Evolutionary conservation across 2,113 vertebrate genomes (phyloP).

Genomic region (Tupaia chinensis): DNA sequence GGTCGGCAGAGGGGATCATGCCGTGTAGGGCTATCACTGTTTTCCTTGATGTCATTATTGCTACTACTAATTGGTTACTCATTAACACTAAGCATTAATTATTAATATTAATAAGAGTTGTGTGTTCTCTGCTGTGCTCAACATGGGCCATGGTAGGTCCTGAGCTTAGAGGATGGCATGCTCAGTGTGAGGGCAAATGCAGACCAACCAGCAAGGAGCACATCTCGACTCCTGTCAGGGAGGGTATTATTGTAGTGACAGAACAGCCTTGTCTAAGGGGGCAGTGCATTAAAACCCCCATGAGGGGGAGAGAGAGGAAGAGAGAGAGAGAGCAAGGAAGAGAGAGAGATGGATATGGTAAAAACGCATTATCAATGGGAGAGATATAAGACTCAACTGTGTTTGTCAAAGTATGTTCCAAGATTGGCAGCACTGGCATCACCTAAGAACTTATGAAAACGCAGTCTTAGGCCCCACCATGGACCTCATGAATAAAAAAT

Average conservation of each 20-base stretch:
- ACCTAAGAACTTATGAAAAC: neutral
- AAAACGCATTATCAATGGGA: neutral
- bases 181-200: neutral
- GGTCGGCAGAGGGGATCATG: neutral
- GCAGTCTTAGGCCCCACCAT: neutral
- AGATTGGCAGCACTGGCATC: neutral
- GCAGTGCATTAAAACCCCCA: rapidly evolving
- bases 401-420: neutral
- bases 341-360: neutral
- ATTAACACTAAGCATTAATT: slow-evolving; percentile 58
- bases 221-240: neutral
- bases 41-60: slow-evolving; percentile 28
- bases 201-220: neutral
- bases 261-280: neutral
- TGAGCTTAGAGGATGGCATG: neutral
- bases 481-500: neutral
- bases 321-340: too few relatives aligned
- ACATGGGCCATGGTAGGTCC: neutral
- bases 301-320: too few relatives aligned
- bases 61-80: neutral
- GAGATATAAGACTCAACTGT: neutral
- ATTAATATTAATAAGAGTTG: slow-evolving; percentile 13
- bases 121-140: neutral
- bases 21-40: neutral
- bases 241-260: neutral